Base-by-base conservation (phyloP, 2,888 invertebrate genomes). In the Amblyjoppa proteus region DNA sequence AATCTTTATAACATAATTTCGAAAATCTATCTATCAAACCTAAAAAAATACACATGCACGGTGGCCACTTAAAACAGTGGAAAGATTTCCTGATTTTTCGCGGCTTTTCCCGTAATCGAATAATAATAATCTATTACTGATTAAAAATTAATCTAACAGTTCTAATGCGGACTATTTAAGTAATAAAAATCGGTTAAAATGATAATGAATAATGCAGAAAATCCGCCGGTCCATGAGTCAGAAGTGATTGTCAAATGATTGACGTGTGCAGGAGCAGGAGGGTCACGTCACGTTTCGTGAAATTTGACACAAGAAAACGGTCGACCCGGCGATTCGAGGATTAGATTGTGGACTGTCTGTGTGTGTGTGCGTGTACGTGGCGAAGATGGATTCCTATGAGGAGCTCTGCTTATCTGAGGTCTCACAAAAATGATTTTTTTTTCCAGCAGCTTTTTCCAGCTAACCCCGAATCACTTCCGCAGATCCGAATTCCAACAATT, bases 401-500 rank as follows among this genome's bases (percentile, higher is more conserved):
- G 58, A 61, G 41, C 25, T 20, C 31, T n/a, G 9, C 58, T n/a
- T 76, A 69, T 51, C 5, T 41, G 53, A 66, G 49, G 25, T 28
- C 25, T 64, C 7, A 74, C 45, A 49, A 49, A 45, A 45, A 45
- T 45, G 11, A n/a, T 38, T 79, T 81, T 76, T 66, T 70, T 66
- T 16, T 58, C n/a, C 11, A 53, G n/a, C 69, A 53, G 66, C 51
- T 71, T 58, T 83, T 38, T 66, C 76, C n/a, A 82, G 45, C 28
- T 58, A 53, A 53, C 28, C 68, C 74, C 58, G 82, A 89, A 89
- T 90, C 88, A 89, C 84, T 91, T 91, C 89, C 92, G 89, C 88
- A 45, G 86, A 86, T 87, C 78, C 87, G 89, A 91, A 85, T 90
- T 88, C 82, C 85, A 91, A 92, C 89, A 91, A 91, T 91, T 34